Percentiles rank a stretch among this genome's conserved stretches.
These are phyloP conservation scores for Gymnoscopelus braueri DNA, from an alignment of 2,797 vertebrate species.

Conservation along the genomic window DNA sequence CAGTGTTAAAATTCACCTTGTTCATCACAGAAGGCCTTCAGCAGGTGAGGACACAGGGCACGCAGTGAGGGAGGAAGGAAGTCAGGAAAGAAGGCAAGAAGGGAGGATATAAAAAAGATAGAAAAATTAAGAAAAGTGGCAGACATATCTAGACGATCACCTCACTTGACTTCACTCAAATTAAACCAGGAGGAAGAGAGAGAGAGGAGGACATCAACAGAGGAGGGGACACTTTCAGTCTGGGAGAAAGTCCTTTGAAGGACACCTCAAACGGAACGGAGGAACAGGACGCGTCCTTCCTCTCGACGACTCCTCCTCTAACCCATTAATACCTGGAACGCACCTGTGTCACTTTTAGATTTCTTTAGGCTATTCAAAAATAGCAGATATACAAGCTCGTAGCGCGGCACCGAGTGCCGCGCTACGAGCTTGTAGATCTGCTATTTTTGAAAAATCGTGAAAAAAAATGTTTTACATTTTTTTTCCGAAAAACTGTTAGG, in stretches of 20 bases:
- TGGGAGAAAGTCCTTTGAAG: background rate
- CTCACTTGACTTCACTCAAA: slow-evolving; percentile 53
- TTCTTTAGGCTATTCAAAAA: too few relatives aligned
- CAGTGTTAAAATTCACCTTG: slow-evolving; percentile 32
- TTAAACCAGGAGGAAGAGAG: background rate
- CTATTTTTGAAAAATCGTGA: too few relatives aligned
- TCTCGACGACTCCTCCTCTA: too few relatives aligned
- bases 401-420: too few relatives aligned
- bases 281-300: too few relatives aligned
- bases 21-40: slow-evolving; percentile 62
- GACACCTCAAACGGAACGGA: too few relatives aligned
- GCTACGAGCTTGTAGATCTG: too few relatives aligned
- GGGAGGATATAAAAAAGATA: slow-evolving; percentile 32
- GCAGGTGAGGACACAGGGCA: slow-evolving; percentile 64
- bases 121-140: slow-evolving; percentile 58
- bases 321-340: too few relatives aligned
- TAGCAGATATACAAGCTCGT: too few relatives aligned
- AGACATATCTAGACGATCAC: slow-evolving; percentile 60
- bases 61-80: slow-evolving; percentile 46
- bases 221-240: slow-evolving; percentile 10
- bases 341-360: too few relatives aligned
- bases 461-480: too few relatives aligned
- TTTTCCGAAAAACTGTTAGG: too few relatives aligned
- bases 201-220: slow-evolving; percentile 44
- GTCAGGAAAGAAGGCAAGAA: slow-evolving; percentile 16